Conservation (phyloP, 2,113 vertebrate species). For the Nyctereutes procyonoides region DNA sequence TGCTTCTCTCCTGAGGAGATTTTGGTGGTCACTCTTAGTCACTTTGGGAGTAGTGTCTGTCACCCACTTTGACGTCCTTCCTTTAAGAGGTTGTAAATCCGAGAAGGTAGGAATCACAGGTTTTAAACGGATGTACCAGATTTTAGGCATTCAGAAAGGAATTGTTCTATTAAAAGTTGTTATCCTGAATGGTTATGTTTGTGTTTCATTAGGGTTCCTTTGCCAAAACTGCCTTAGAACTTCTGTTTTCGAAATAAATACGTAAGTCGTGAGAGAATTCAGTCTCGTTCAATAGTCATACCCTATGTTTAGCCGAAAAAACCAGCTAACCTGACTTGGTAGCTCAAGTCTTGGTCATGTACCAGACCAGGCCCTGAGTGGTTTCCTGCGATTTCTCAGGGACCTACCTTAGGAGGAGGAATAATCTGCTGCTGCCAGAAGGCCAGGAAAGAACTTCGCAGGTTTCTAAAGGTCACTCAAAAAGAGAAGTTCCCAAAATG, state of each 20-base stretch:
- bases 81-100: neutral
- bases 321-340: neutral
- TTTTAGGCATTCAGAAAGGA: neutral
- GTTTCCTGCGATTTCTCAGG: neutral
- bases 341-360: neutral
- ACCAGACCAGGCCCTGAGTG: neutral
- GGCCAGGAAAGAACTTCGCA: neutral
- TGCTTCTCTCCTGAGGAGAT: neutral
- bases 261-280: neutral
- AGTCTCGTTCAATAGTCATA: neutral
- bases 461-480: neutral
- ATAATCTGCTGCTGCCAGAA: neutral
- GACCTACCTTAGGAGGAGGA: neutral
- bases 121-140: neutral
- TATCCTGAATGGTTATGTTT: neutral
- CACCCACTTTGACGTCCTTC: neutral
- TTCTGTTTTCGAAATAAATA: neutral
- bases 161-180: neutral
- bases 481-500: neutral
- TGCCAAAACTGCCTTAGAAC: neutral
- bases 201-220: neutral
- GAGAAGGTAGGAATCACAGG: neutral
- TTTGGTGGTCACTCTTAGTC: neutral
- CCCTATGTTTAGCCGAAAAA: neutral
- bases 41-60: neutral